A percentile compares a stretch with the other conserved stretches of the same genome.
Evolutionary conservation across 2,888 invertebrate genomes (phyloP).

Genomic region (Drosophila phalerata): DNA sequence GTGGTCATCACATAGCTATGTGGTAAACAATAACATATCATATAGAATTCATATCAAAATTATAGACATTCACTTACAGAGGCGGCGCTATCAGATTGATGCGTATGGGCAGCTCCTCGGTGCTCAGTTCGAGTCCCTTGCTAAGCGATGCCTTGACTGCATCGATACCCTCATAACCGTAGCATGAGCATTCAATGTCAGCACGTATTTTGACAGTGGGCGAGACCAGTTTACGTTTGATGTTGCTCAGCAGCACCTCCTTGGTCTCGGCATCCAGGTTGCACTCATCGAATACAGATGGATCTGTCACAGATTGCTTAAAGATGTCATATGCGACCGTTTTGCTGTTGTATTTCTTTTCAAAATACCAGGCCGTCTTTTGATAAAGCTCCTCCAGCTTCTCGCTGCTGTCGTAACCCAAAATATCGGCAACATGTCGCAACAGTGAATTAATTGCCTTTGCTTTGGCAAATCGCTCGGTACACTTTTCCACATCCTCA

Average conservation of each 20-base stretch:
- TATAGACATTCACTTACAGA: constrained; percentile 88
- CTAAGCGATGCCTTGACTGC: constrained; percentile 97
- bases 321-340: constrained; percentile 99
- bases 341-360: constrained; percentile 98
- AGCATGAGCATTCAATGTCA: constrained; percentile 97
- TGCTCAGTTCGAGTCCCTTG: constrained; percentile 95
- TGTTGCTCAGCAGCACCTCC: constrained; percentile 96
- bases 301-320: constrained; percentile 98
- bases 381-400: constrained; percentile 97
- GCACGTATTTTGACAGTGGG: constrained; percentile 98
- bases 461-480: constrained; percentile 98
- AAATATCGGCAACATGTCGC: constrained; percentile 97
- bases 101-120: constrained; percentile 97
- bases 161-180: constrained; percentile 99
- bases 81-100: constrained; percentile 99
- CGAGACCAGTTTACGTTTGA: constrained; percentile 97
- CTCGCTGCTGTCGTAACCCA: constrained; percentile 95
- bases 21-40: not conserved
- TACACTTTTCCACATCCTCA: constrained; percentile 99
- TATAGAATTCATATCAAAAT: not conserved
- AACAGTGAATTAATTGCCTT: constrained; percentile 99
- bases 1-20: constrained; percentile 94
- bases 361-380: constrained; percentile 99
- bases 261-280: constrained; percentile 96
- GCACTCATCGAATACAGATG: constrained; percentile 97